Evolutionary conservation across 2,113 vertebrate species (phyloP).

Genomic region (Sebastes schlegelii): DNA sequence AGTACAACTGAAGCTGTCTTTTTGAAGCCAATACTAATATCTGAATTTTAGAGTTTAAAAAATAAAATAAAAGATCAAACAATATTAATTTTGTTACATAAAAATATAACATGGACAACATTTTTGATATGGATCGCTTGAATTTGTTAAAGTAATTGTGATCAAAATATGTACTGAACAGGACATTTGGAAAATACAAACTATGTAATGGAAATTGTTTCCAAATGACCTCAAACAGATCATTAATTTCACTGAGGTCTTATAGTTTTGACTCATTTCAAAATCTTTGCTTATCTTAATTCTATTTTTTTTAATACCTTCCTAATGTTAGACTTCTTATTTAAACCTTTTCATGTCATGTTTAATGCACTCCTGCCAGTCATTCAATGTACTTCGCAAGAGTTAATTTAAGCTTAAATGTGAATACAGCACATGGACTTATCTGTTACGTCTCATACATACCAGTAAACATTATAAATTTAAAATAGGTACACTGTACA

Average conservation of each 20-base stretch:
- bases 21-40: too few species aligned
- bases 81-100: neutral
- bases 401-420: neutral
- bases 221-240: neutral
- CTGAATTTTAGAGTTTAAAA: neutral
- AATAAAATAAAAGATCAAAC: too few species aligned
- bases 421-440: neutral
- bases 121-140: neutral
- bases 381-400: neutral
- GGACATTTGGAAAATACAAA: neutral
- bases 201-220: neutral
- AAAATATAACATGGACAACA: neutral
- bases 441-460: neutral
- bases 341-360: conserved; percentile 5
- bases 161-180: neutral
- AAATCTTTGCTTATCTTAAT: neutral
- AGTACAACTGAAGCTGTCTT: neutral
- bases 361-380: neutral
- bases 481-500: neutral
- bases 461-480: neutral
- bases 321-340: neutral
- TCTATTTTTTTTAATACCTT: neutral
- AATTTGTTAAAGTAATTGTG: neutral
- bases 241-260: neutral
- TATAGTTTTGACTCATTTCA: neutral